Evolutionary conservation across 2,888 invertebrate species (phyloP).

Genomic region (Patella caerulea): DNA sequence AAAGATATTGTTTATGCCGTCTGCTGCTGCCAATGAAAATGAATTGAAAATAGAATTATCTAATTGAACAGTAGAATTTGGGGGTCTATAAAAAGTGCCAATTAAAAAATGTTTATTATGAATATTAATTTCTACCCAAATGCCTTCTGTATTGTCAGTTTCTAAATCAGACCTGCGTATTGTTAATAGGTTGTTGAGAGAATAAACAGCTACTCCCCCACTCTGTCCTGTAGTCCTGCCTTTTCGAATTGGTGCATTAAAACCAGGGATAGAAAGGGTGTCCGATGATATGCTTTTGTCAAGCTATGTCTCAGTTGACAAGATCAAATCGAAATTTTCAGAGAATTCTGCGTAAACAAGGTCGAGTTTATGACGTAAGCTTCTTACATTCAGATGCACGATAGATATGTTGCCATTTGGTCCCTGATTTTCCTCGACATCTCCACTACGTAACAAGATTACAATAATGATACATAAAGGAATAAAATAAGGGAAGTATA

Average conservation of each 20-base stretch:
- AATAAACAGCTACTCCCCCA: background rate
- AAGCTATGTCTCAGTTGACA: conserved; percentile 5
- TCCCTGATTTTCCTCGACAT: conserved; percentile 1
- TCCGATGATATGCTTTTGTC: background rate
- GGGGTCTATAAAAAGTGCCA: conserved; percentile 4
- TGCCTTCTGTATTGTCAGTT: background rate
- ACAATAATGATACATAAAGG: no score
- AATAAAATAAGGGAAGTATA: no score
- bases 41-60: conserved; percentile 1
- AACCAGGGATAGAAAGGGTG: conserved; percentile 4
- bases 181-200: background rate
- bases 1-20: conserved; percentile 1
- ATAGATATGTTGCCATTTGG: background rate
- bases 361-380: background rate
- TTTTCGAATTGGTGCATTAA: conserved; percentile 6
- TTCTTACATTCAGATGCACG: conserved; percentile 8
- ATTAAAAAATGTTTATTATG: background rate
- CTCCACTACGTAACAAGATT: background rate
- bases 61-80: background rate
- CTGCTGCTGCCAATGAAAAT: background rate
- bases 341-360: background rate
- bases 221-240: background rate
- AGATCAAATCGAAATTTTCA: background rate
- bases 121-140: background rate
- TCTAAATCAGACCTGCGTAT: no score